These are phyloP conservation scores for Eudemis profundana DNA, from an alignment of 2,888 invertebrate species.

Conservation along the genomic window DNA sequence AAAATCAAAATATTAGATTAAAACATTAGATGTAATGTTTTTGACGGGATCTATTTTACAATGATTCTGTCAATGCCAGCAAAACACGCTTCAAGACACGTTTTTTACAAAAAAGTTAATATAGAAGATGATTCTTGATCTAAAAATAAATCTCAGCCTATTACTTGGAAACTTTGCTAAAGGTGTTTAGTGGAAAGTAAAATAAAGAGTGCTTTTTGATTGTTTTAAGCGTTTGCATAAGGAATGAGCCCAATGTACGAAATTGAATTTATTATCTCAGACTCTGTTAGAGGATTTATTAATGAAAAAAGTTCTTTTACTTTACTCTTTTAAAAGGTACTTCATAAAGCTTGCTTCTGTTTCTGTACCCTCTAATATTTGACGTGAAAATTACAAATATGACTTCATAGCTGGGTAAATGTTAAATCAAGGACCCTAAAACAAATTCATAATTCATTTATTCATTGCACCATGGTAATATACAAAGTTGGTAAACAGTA, in stretches of 20 bases:
- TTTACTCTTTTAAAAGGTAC: not conserved
- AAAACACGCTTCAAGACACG: no score
- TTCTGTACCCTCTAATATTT: not conserved
- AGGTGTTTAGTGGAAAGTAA: conserved; percentile 10
- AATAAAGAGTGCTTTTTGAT: conserved; percentile 14
- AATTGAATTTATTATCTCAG: conserved; percentile 1
- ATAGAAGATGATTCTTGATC: not conserved
- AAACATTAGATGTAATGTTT: no score
- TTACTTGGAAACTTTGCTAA: conserved; percentile 10
- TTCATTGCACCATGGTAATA: no score
- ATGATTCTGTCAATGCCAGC: no score
- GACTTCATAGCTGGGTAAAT: no score
- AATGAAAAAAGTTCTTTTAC: not conserved
- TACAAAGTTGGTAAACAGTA: no score
- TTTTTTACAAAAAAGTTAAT: not conserved
- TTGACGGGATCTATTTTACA: no score
- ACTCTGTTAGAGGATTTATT: conserved; percentile 3
- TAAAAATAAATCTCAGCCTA: conserved; percentile 15
- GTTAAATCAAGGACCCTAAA: no score
- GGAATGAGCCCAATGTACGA: not conserved
- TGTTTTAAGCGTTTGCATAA: conserved; percentile 22
- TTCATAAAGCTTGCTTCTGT: not conserved
- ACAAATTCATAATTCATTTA: no score
- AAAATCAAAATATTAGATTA: no score
- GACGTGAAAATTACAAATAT: no score